These are phyloP conservation scores for Tragelaphus imberbis DNA, from an alignment of 2,113 vertebrate species.

Conservation along the genomic window DNA sequence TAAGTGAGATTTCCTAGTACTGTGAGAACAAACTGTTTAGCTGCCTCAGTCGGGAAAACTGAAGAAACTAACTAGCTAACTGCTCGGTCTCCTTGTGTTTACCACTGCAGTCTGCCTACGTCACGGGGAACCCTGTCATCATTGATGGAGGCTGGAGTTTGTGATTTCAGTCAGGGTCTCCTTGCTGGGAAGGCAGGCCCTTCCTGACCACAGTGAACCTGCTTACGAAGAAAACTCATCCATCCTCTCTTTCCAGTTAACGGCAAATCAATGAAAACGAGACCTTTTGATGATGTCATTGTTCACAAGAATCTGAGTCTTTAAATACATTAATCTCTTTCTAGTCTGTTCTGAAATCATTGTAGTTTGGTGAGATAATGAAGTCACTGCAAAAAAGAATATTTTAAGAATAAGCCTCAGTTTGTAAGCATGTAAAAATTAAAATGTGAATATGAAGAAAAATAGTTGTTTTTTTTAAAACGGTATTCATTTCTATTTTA, in stretches of 20 bases:
- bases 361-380: not conserved
- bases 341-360: constrained; percentile 9
- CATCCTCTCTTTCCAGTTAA: not conserved
- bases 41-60: not conserved
- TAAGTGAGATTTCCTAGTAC: not conserved
- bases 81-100: constrained; percentile 6
- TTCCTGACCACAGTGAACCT: not conserved
- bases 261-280: not conserved
- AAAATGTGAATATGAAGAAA: constrained; percentile 7
- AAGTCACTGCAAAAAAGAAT: not conserved
- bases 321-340: not conserved
- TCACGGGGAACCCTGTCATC: constrained; percentile 91
- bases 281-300: not conserved
- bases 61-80: not conserved
- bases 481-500: not conserved
- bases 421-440: constrained; percentile 1
- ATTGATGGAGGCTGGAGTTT: constrained; percentile 97
- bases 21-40: not conserved
- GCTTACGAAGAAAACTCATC: not conserved
- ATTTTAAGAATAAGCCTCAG: constrained; percentile 4
- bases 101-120: constrained; percentile 87
- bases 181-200: not conserved
- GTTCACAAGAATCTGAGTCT: not conserved
- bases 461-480: not conserved
- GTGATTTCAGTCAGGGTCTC: constrained; percentile 73